Evolutionary conservation across 2,113 vertebrate genomes (phyloP).

Genomic region (Rhea americana): DNA sequence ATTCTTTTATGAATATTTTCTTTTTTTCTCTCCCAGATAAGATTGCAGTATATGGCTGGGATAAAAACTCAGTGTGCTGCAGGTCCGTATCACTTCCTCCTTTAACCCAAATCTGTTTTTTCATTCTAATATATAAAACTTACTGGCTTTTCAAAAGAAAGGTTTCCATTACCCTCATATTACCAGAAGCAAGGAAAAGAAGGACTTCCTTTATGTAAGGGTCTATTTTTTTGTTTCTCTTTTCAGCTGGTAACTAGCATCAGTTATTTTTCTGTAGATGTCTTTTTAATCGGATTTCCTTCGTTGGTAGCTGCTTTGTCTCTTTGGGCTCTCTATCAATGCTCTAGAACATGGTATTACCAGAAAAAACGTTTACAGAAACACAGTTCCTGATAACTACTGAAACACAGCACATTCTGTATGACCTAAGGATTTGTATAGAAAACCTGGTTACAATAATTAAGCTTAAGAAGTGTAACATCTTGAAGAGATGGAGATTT

Average conservation of each 20-base stretch:
- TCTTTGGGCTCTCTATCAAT: background rate
- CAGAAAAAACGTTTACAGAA: background rate
- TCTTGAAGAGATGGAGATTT: background rate
- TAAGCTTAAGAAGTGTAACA: background rate
- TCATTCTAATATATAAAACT: background rate
- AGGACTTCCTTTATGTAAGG: background rate
- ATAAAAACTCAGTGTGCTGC: background rate
- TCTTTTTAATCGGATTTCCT: slow-evolving; percentile 5
- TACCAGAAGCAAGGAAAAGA: slow-evolving; percentile 1
- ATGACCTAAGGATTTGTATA: background rate
- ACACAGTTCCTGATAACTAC: background rate
- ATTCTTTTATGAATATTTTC: background rate
- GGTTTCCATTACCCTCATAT: background rate
- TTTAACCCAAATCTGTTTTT: slow-evolving; percentile 5
- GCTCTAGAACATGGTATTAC: background rate
- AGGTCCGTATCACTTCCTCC: slow-evolving; percentile 6
- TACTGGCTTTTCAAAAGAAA: slow-evolving; percentile 5
- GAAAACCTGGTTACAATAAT: background rate
- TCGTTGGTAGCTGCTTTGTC: background rate
- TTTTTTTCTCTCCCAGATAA: background rate
- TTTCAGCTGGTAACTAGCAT: background rate
- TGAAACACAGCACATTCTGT: background rate
- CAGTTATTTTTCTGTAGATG: background rate
- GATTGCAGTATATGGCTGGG: background rate
- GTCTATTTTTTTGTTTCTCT: background rate